Evolutionary conservation across 2,888 invertebrate species (phyloP).

Genomic region (Sicus ferrugineus): DNA sequence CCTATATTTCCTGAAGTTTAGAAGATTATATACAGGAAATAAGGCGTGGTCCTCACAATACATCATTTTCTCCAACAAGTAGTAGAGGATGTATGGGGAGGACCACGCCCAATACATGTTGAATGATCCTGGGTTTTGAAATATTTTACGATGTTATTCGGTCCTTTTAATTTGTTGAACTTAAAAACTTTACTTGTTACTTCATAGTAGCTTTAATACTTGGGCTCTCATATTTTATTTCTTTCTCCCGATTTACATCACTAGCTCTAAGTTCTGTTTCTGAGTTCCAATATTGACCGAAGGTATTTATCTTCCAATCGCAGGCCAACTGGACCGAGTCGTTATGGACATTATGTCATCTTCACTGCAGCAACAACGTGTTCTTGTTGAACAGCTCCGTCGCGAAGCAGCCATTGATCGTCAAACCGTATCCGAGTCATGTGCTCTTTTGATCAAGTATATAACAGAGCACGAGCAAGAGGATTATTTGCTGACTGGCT

Average conservation of each 20-base stretch:
- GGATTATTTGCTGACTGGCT: constrained; percentile 92
- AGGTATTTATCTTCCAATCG: constrained; percentile 71
- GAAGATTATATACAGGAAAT: no score
- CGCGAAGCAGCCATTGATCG: constrained; percentile 91
- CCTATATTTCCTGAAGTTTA: no score
- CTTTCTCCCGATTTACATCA: background rate
- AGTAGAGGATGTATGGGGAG: no score
- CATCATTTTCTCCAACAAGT: no score
- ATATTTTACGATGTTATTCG: background rate
- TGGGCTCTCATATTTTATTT: constrained; percentile 17
- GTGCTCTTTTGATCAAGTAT: constrained; percentile 91
- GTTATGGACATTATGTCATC: constrained; percentile 96
- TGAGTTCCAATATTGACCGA: no score
- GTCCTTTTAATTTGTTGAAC: background rate
- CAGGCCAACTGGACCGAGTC: constrained; percentile 88
- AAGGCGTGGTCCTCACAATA: no score
- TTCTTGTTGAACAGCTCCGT: constrained; percentile 91
- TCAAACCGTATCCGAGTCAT: constrained; percentile 88
- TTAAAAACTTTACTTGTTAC: background rate
- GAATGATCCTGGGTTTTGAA: no score
- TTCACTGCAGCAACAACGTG: constrained; percentile 88
- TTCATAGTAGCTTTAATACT: constrained; percentile 10
- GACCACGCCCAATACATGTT: no score
- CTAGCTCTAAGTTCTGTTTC: no score
- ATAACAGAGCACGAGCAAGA: constrained; percentile 92